Evolutionary conservation across 2,888 invertebrate genomes (phyloP).

Genomic region (Volucella zonaria): DNA sequence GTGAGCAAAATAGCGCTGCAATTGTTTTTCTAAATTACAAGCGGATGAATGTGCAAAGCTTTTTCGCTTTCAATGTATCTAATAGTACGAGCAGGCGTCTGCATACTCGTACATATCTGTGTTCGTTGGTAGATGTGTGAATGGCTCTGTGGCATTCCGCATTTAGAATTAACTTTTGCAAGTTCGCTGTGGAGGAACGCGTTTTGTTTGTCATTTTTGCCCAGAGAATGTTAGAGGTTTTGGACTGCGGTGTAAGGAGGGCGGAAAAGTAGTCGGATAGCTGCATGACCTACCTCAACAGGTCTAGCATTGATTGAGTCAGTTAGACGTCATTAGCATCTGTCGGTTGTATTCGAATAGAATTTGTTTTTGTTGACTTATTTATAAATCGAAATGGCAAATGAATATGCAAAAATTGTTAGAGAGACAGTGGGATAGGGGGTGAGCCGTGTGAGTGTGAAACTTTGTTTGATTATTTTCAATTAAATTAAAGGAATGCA

Average conservation of each 20-base stretch:
- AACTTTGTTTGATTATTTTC: slow-evolving; percentile 2
- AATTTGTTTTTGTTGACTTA: slow-evolving; percentile 15
- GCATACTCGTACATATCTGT: not conserved
- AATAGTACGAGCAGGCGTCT: too few species aligned
- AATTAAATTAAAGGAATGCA: too few species aligned
- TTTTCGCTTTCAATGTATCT: slow-evolving; percentile 19
- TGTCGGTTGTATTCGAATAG: slow-evolving; percentile 47
- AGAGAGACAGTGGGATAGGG: not conserved
- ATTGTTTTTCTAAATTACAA: slow-evolving; percentile 69
- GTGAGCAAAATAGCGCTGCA: slow-evolving; percentile 31
- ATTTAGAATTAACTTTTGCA: slow-evolving; percentile 68
- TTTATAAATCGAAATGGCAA: slow-evolving; percentile 42
- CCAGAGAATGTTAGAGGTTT: slow-evolving; percentile 25
- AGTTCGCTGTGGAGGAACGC: slow-evolving; percentile 44
- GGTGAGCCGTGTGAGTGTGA: slow-evolving; percentile 14
- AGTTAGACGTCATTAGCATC: slow-evolving; percentile 71
- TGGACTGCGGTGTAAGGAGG: slow-evolving; percentile 19
- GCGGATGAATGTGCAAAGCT: slow-evolving; percentile 67
- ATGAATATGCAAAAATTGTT: slow-evolving; percentile 44
- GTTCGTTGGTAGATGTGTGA: slow-evolving; percentile 15
- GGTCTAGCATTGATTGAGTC: slow-evolving; percentile 69
- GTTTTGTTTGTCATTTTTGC: slow-evolving; percentile 35
- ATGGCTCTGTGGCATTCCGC: slow-evolving; percentile 59
- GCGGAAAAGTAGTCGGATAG: slow-evolving; percentile 36
- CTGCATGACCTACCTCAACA: slow-evolving; percentile 71